These are phyloP conservation scores for Addax nasomaculatus DNA, from an alignment of 2,113 vertebrate species.

Conservation along the genomic window DNA sequence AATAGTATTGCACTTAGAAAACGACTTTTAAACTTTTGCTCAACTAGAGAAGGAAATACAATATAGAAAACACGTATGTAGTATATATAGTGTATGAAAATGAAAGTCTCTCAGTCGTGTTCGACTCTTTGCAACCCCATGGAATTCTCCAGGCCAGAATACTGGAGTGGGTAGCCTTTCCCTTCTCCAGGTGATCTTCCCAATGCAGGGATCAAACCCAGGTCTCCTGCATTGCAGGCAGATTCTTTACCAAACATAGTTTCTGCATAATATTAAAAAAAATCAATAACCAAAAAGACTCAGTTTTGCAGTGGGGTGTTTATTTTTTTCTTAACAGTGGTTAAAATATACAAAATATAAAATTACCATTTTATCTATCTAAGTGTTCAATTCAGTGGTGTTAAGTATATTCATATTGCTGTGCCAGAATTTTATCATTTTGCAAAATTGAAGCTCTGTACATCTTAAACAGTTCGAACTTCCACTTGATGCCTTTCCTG, in stretches of 20 bases:
- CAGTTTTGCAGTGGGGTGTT: not conserved
- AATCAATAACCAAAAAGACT: not conserved
- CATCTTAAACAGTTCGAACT: not conserved
- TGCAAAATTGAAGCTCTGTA: not conserved
- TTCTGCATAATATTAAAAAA: not conserved
- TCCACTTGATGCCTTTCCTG: not conserved
- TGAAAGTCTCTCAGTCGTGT: not conserved
- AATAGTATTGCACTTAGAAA: not conserved
- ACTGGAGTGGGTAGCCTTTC: not conserved
- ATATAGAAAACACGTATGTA: not conserved
- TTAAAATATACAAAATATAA: not conserved
- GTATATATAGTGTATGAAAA: not conserved
- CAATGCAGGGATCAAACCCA: not conserved
- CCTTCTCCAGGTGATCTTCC: not conserved
- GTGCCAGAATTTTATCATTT: not conserved
- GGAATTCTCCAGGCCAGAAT: not conserved
- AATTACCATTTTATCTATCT: not conserved
- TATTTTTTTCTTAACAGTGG: not conserved
- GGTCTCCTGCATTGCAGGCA: not conserved
- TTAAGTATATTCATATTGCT: not conserved
- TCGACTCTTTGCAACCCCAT: not conserved
- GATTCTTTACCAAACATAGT: not conserved
- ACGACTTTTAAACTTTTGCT: not conserved
- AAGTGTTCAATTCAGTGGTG: not conserved
- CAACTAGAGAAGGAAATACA: not conserved